Percentiles rank a stretch among this genome's conserved stretches.
Evolutionary conservation across 2,113 vertebrate genomes (phyloP).

Genomic region (Tinamus guttatus): DNA sequence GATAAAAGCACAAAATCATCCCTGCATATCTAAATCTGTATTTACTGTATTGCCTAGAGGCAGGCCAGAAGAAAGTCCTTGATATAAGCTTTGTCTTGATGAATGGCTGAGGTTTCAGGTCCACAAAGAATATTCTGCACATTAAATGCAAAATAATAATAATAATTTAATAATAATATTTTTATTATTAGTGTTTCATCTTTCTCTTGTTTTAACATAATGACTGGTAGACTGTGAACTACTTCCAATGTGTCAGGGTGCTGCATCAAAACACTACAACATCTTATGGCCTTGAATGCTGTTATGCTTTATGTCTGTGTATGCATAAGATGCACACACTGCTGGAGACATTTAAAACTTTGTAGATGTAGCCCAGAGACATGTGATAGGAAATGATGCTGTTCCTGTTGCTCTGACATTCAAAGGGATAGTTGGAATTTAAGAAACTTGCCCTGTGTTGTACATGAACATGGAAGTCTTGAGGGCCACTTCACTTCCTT

Average conservation of each 20-base stretch:
- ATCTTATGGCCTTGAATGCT: not conserved
- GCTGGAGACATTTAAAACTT: not conserved
- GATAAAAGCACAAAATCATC: not conserved
- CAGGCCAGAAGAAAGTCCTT: not conserved
- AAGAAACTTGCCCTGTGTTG: not conserved
- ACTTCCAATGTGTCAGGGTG: not conserved
- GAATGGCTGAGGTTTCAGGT: not conserved
- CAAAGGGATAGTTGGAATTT: not conserved
- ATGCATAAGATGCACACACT: not conserved
- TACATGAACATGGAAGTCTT: not conserved
- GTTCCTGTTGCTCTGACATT: not conserved
- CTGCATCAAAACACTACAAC: not conserved
- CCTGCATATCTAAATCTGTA: not conserved
- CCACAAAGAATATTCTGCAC: not conserved
- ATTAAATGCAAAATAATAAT: too few relatives aligned
- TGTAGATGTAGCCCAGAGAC: not conserved
- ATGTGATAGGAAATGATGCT: fast-evolving
- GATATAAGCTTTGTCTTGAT: not conserved
- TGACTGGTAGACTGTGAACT: not conserved
- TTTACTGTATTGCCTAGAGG: not conserved
- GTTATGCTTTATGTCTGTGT: not conserved
- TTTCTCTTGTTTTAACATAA: not conserved
- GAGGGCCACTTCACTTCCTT: not conserved
- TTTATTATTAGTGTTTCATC: not conserved
- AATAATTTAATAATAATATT: not conserved